Evolutionary conservation across 2,797 vertebrate genomes (phyloP).

Genomic region (Cryptoblepharus egeriae): DNA sequence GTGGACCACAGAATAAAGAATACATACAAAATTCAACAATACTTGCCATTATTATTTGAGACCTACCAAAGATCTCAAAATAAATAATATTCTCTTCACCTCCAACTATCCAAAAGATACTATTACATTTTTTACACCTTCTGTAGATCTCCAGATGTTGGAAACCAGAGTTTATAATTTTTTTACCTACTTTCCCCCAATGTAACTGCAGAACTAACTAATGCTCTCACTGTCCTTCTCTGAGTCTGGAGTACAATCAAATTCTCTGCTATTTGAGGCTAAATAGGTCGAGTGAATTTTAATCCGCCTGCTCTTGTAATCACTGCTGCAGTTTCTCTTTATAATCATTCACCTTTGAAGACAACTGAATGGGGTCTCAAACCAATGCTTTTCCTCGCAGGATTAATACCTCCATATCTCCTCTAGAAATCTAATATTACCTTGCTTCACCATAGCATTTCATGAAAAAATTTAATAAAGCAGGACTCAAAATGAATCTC

Average conservation of each 20-base stretch:
- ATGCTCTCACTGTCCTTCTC: background rate
- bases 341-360: background rate
- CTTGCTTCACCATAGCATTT: background rate
- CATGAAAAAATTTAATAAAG: background rate
- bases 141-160: too few species aligned
- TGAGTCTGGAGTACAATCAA: background rate
- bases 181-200: background rate
- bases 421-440: background rate
- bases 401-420: background rate
- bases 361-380: background rate
- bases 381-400: background rate
- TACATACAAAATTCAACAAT: background rate
- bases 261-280: background rate
- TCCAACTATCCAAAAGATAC: background rate
- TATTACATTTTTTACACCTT: background rate
- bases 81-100: background rate
- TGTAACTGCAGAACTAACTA: background rate
- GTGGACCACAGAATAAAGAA: background rate
- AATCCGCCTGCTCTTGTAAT: background rate
- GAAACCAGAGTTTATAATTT: background rate
- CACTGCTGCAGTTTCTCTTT: background rate
- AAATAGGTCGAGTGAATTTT: background rate
- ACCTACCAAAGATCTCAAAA: background rate
- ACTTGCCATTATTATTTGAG: background rate
- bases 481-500: background rate